Evolutionary conservation across 1,140 invertebrate genomes (phyloP), one percentile per base, ranked within the genome.

Genomic region (Macrotrachela quadricornifera): DNA sequence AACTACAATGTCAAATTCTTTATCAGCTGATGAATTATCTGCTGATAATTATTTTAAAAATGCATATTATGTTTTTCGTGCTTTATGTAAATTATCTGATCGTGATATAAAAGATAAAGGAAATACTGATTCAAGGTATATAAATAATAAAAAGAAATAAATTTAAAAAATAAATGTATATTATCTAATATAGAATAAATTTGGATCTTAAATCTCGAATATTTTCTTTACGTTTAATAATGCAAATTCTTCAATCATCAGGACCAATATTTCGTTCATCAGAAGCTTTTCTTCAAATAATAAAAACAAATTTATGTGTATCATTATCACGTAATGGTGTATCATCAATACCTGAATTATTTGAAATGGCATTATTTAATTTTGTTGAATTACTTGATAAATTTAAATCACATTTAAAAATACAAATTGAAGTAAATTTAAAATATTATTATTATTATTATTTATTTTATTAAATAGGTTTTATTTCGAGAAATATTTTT

Each of bases 401-500:
- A 61, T 99, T 97, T 65, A 97, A 96, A 73, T 79, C 84, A 53
- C 87, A 97, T 70, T 72, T 99, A 6, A 97, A 97, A 66, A 90
- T 88, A 74, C 94, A 99, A 72, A 94, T 97, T 61, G 94, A 99
- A 73, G 21, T 30, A 30, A 30, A 30, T 30, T 30, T 30, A 30
- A 4, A 8, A 4, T 30, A 30, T 4, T 4, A 2, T 30, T 30
- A 30, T 30, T 30, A 8, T 4, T 30, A 30, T 4, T 30, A 30
- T 30, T 2, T 8, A 30, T 4, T 30, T 30, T 8, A 30, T 4
- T 30, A 4, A 4, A 2, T 30, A 30, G 21, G 91, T 95, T 21
- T 97, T 99, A 68, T 99, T 97, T 70, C 96, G 96, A 69, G 91
- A 97, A 70, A 97, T 99, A 50, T 92, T 99, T 64, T 77, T 99